Evolutionary conservation across 1,140 invertebrate species (phyloP).

Genomic region (Macrobrachium nipponense): DNA sequence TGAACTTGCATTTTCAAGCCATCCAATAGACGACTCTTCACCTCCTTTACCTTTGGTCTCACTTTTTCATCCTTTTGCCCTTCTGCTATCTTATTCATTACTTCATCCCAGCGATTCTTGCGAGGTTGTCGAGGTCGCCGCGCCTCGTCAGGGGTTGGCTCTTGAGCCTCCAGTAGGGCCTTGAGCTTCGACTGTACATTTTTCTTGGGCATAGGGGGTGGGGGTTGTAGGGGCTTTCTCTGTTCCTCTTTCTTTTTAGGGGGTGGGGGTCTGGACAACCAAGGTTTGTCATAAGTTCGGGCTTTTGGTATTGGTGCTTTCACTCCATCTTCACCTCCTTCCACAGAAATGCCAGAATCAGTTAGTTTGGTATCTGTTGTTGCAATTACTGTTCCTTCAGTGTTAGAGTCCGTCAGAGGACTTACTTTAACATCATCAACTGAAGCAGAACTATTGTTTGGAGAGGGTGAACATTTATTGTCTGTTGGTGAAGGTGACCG

Average conservation of each 20-base stretch:
- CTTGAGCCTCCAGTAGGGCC: conserved; percentile 55
- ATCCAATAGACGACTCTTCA: conserved; percentile 59
- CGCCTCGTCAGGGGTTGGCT: conserved; percentile 40
- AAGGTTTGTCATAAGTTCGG: conserved; percentile 62
- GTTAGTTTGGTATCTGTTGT: background rate
- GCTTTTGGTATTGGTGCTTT: conserved; percentile 23
- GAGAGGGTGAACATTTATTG: conserved; percentile 6
- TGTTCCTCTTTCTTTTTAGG: conserved; percentile 51
- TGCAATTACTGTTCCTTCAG: background rate
- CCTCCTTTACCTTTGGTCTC: conserved; percentile 54
- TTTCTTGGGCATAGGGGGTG: conserved; percentile 62
- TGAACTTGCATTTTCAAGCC: conserved; percentile 50
- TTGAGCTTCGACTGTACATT: conserved; percentile 63
- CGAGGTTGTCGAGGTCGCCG: conserved; percentile 50
- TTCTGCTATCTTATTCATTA: conserved; percentile 64
- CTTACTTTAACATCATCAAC: background rate
- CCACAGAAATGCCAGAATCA: conserved; percentile 30
- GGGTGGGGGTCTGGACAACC: conserved; percentile 52
- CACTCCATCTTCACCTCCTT: conserved; percentile 28
- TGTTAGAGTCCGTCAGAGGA: background rate
- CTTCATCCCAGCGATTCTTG: conserved; percentile 63
- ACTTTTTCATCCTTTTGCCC: conserved; percentile 59
- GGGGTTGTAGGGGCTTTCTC: conserved; percentile 46
- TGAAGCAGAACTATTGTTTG: background rate
- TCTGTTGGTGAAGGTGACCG: conserved; percentile 3